Evolutionary conservation across 2,888 invertebrate species (phyloP), one percentile per base, ranked within the genome.

Genomic region (Drosophila algonquin): DNA sequence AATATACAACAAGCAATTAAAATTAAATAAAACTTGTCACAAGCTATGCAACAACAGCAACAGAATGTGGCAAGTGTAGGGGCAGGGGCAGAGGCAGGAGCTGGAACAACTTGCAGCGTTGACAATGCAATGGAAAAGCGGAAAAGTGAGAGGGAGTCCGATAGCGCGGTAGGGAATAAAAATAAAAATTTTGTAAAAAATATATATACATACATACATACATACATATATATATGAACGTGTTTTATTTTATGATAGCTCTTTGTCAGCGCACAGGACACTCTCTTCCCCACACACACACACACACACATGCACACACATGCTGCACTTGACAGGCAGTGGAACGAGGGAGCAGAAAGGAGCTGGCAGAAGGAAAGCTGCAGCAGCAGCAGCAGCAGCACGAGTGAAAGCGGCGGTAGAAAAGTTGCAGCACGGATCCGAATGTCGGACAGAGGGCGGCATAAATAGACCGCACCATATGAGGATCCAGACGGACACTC

Each of bases 231-330:
- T 45, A 70, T 63, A 68, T 63, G 68, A 79, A 81, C 81, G 86
- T 83, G 81, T 86, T 83, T 83, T 83, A 86, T 83, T 86, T 86
- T 86, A 83, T 86, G 87, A 83, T 83, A 86, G 79, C 79, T 68
- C 79, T 86, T 86, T 83, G 84, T 86, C 87, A 83, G 82, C 40
- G 40, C 81, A 71, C 63, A 76, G 73, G 67, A 63, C 56, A 62
- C 50, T 60, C 63, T 61, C 63, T 63, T 48, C 45, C 55, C 63
- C 55, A 48, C 53, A 51, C 69, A 70, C 70, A 70, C 55, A 48
- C 21, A 21, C 53, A 21, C 21, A 21, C 21, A 21, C 21, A 21
- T 2, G 2, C 55, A 48, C 53, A 51, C 69, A 70, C 70, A 70
- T 48, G 59, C 74, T 83, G 87, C 67, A 71, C 76, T 73, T 83